phyloP scores from a whole-genome alignment of 1,140 invertebrate species.

The Eufriesea mexicana region DNA sequence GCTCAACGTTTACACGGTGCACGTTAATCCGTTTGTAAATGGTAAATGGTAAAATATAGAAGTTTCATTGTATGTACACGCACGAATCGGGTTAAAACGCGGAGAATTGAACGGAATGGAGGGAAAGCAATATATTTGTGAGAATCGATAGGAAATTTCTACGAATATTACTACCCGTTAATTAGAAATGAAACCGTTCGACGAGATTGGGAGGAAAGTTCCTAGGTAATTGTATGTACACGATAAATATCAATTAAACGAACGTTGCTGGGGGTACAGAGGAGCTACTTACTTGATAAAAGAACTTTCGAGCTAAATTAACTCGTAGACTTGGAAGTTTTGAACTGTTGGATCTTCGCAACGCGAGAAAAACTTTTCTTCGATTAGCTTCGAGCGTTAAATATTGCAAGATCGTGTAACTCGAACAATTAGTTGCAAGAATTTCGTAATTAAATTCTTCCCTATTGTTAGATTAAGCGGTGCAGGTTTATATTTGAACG shows the following conservation, averaged over 20 bases:
- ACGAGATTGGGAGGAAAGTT: neutral
- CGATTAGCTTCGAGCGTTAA: slow-evolving; percentile 29
- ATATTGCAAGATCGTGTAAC: slow-evolving; percentile 13
- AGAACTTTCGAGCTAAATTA: slow-evolving; percentile 30
- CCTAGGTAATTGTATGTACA: neutral
- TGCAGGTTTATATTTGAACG: neutral
- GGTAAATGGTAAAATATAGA: neutral
- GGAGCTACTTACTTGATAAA: slow-evolving; percentile 14
- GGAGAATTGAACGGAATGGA: neutral
- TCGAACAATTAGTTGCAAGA: slow-evolving; percentile 29
- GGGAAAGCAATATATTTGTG: too few relatives aligned
- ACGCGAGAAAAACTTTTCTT: slow-evolving; percentile 28
- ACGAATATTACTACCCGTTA: too few relatives aligned
- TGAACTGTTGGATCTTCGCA: neutral
- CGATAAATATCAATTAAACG: slow-evolving; percentile 4
- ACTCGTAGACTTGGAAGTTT: slow-evolving; percentile 15
- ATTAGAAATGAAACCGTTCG: neutral
- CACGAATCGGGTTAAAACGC: too few relatives aligned
- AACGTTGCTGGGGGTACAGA: neutral
- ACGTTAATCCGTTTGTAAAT: neutral
- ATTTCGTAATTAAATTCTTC: slow-evolving; percentile 34
- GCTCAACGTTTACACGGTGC: too few relatives aligned
- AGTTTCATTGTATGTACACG: slow-evolving; percentile 1
- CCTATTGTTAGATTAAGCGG: neutral
- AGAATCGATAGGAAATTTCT: too few relatives aligned